Evolutionary conservation across 2,113 vertebrate genomes (phyloP).

Genomic region (Oostethus manadensis): DNA sequence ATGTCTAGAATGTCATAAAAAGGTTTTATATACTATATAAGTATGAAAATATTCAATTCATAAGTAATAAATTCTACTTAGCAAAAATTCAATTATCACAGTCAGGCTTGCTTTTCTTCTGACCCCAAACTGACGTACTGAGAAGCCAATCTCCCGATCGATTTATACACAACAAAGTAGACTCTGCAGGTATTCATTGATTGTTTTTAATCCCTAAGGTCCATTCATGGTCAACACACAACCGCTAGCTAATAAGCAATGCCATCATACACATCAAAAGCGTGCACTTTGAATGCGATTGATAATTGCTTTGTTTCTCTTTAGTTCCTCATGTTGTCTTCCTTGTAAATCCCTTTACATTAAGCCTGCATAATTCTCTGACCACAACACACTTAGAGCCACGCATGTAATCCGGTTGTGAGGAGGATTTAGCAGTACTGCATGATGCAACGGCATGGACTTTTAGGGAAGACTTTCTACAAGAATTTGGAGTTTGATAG

Average conservation of each 20-base stretch:
- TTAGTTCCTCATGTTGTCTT: conserved; percentile 8
- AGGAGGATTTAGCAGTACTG: background rate
- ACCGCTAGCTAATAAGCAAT: no score
- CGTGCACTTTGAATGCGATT: no score
- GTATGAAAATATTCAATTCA: no score
- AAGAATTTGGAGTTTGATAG: no score
- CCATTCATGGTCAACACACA: no score
- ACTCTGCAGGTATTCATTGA: background rate
- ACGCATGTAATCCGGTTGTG: conserved; percentile 9
- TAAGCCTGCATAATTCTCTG: conserved; percentile 56
- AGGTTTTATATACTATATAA: no score
- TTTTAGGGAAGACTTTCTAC: no score
- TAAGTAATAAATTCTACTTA: no score
- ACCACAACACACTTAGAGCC: conserved; percentile 31
- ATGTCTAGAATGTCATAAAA: no score
- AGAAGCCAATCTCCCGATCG: conserved; percentile 1
- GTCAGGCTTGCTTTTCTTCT: conserved; percentile 24
- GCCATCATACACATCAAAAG: no score
- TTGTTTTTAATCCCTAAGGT: background rate
- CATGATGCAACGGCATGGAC: conserved; percentile 18
- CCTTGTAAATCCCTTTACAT: conserved; percentile 54
- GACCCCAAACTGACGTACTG: conserved; percentile 20
- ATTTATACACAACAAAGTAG: background rate
- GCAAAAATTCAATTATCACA: no score
- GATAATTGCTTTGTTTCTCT: background rate